phyloP scores from a whole-genome alignment of 2,797 vertebrate genomes.

The Nannoperca obscura region DNA sequence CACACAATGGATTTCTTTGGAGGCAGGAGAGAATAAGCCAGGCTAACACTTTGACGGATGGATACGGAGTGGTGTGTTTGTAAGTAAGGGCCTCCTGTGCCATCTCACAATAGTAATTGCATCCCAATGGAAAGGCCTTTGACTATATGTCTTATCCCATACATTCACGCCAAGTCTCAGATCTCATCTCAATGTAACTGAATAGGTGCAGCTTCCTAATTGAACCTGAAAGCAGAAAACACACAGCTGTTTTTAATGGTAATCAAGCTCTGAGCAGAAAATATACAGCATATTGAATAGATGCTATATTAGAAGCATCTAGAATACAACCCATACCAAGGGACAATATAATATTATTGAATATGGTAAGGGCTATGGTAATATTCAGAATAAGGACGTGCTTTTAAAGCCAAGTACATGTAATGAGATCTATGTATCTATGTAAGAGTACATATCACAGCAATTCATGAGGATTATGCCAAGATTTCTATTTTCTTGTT shows the following conservation, averaged over 20 bases:
- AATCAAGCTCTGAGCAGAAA: conserved; percentile 47
- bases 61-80: conserved; percentile 54
- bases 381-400: conserved; percentile 21
- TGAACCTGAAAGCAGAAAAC: conserved; percentile 64
- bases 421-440: conserved; percentile 1
- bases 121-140: conserved; percentile 68
- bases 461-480: background rate
- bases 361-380: conserved; percentile 50
- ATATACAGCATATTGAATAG: conserved; percentile 35
- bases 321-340: conserved; percentile 41
- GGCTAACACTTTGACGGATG: conserved; percentile 73
- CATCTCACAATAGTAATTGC: conserved; percentile 62
- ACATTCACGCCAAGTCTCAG: conserved; percentile 52
- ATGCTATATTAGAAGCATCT: conserved; percentile 48
- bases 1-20: conserved; percentile 44
- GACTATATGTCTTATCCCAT: conserved; percentile 64
- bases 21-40: conserved; percentile 44
- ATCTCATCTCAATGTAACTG: conserved; percentile 33
- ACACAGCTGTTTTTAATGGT: conserved; percentile 69
- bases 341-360: conserved; percentile 39
- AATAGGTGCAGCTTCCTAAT: conserved; percentile 52
- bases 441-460: background rate
- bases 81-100: conserved; percentile 57
- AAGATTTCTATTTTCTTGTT: conserved; percentile 2
- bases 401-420: conserved; percentile 4